Conservation (phyloP, 2,797 vertebrate species). For the Epinephelus coioides region DNA sequence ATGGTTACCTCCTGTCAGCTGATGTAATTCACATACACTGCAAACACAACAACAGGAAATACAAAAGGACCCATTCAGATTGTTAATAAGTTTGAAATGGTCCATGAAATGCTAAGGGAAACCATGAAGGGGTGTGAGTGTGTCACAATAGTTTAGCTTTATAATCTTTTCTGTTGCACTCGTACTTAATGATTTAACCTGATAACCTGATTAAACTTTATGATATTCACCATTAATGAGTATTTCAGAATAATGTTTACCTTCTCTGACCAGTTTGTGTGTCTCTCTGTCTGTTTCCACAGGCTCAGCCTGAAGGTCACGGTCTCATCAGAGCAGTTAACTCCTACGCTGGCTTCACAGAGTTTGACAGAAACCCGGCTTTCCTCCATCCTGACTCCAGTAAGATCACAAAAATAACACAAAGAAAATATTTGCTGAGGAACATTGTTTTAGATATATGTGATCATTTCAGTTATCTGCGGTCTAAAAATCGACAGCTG, state of each 20-base stretch:
- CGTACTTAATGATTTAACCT: not conserved
- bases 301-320: constrained; percentile 85
- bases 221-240: not conserved
- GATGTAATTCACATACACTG: too few species aligned
- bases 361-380: constrained; percentile 85
- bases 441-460: not conserved
- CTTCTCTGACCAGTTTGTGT: not conserved
- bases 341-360: constrained; percentile 92
- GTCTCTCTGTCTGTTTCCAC: constrained; percentile 23
- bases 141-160: too few species aligned
- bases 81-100: too few species aligned
- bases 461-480: not conserved
- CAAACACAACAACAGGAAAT: too few species aligned
- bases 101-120: too few species aligned
- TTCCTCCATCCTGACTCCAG: constrained; percentile 83
- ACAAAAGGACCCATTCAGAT: too few species aligned
- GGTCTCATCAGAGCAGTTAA: constrained; percentile 88
- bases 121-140: not conserved
- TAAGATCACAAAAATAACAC: constrained; percentile 57
- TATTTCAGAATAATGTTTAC: constrained; percentile 4
- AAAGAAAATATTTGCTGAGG: not conserved
- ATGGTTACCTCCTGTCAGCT: too few species aligned
- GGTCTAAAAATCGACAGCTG: not conserved
- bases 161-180: not conserved
- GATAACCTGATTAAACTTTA: not conserved